Evolutionary conservation across 2,888 invertebrate genomes (phyloP).

Genomic region (Trileptium ribeirensis): DNA sequence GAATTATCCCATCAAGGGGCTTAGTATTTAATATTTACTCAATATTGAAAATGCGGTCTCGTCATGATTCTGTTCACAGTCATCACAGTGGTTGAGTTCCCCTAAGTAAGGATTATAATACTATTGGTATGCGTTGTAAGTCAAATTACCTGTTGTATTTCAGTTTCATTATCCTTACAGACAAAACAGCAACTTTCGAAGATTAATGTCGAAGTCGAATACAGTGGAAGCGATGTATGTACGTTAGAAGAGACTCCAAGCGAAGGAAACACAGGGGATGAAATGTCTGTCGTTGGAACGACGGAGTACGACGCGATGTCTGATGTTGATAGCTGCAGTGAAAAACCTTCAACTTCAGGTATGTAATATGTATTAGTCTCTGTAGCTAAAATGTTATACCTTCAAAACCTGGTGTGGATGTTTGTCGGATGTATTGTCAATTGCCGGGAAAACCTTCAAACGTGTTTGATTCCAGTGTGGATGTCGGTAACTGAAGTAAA

Average conservation of each 20-base stretch:
- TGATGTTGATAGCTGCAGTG: neutral
- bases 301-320: constrained; percentile 4
- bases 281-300: neutral
- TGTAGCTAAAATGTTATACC: neutral
- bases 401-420: neutral
- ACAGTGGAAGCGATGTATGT: constrained; percentile 51
- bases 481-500: no score
- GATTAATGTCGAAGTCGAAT: constrained; percentile 51
- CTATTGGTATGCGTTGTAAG: no score
- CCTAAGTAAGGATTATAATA: no score
- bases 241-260: constrained; percentile 40
- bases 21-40: no score
- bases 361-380: neutral
- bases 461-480: no score
- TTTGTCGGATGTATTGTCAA: neutral
- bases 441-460: no score
- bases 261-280: constrained; percentile 19
- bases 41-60: no score
- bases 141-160: no score
- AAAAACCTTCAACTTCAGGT: neutral
- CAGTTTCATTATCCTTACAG: neutral
- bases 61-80: no score
- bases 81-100: no score
- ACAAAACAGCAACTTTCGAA: constrained; percentile 51
- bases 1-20: no score